Evolutionary conservation across 2,113 vertebrate genomes (phyloP).

Genomic region (Gallinago media): DNA sequence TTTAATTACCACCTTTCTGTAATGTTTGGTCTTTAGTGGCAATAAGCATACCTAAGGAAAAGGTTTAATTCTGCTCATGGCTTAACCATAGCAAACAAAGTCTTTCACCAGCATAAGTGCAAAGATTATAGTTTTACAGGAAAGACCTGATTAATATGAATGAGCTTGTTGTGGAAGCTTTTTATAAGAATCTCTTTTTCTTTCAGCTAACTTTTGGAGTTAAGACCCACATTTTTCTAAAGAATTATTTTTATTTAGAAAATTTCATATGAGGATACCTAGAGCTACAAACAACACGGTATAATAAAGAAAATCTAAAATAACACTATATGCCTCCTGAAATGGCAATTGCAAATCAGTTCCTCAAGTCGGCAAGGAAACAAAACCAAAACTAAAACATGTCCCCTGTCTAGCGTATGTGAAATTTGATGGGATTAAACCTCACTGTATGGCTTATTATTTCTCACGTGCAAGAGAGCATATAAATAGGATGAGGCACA

Average conservation of each 20-base stretch:
- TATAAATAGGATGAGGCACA: slow-evolving; percentile 37
- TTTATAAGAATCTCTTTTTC: slow-evolving; percentile 3
- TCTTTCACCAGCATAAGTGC: slow-evolving; percentile 39
- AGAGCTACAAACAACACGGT: slow-evolving; percentile 16
- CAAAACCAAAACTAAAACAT: neutral
- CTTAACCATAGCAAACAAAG: neutral
- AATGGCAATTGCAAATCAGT: slow-evolving; percentile 1
- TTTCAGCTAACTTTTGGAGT: slow-evolving; percentile 30
- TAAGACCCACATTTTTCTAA: neutral
- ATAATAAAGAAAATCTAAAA: slow-evolving; percentile 36
- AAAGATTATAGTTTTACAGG: slow-evolving; percentile 49
- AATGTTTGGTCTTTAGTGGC: neutral
- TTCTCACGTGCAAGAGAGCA: slow-evolving; percentile 43
- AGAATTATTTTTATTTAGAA: slow-evolving; percentile 53
- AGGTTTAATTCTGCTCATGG: neutral
- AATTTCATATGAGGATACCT: neutral
- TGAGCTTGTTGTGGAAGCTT: neutral
- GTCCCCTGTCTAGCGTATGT: neutral
- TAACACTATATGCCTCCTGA: neutral
- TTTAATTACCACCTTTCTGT: slow-evolving; percentile 18
- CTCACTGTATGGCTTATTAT: slow-evolving; percentile 27
- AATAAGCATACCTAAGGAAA: neutral
- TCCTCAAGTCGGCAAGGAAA: neutral
- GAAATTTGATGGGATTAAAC: slow-evolving; percentile 56
- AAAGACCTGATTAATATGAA: slow-evolving; percentile 38